Base-by-base conservation (phyloP, 2,113 vertebrate species). In the Laticauda colubrina region DNA sequence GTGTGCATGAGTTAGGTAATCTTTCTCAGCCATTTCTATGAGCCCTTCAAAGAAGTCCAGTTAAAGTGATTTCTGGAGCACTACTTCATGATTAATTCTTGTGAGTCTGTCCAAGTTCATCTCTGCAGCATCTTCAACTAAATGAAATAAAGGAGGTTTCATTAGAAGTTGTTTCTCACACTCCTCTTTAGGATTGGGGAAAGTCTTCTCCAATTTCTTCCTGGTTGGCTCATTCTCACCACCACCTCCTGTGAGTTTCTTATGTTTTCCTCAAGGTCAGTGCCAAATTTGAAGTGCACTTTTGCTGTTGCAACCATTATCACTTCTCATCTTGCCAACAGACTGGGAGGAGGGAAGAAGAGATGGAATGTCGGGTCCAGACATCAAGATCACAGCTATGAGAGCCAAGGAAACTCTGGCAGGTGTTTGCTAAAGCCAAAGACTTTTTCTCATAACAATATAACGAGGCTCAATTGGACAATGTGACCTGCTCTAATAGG, bases 221-320 rank as follows among this genome's bases (percentile, higher is more conserved):
- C 69, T 75, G 5, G n/a, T 39, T 75, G 69, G 6, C 14, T 75
- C 15, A 20, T 75, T 75, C 69, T 39, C n/a, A 34, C 2, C n/a
- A 15, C n/a, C 5, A 0, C 1, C 2, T 1, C 14, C 5, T 15
- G 5, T 39, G 5, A 4, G n/a, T 20, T 34, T 75, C n/a, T 69
- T 69, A 39, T 20, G n/a, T 34, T 75, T 75, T 75, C n/a, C n/a
- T 34, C n/a, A 75, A 39, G 6, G 69, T 39, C 69, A 75, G 6
- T 59, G 2, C 8, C 21, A 59, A 24, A 23, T 59, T 24, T 24
- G 21, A 59, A 59, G 5, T 59, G 56, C 0, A 0, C 21, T 9
- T 59, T 59, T 59, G 56, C 56, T 59, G 21, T 59, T 59, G 56
- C 56, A 59, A 59, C 6, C 56, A 23, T 59, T 59, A 59, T 8